Conservation (phyloP, 1,140 invertebrate species). For the Ephestia elutella region DNA sequence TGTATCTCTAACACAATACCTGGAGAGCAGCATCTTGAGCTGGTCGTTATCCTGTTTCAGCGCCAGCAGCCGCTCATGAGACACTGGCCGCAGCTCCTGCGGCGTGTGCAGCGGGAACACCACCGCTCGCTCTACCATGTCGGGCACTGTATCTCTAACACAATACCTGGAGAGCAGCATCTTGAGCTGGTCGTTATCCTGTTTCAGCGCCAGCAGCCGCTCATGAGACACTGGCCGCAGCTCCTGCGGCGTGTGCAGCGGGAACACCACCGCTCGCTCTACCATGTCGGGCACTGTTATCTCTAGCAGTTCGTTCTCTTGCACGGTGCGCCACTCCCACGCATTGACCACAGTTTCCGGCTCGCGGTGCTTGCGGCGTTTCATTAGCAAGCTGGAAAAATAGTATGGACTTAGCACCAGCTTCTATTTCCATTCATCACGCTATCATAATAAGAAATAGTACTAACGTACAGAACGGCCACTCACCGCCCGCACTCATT, state of each 20-base stretch:
- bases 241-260: conserved; percentile 74
- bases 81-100: conserved; percentile 56
- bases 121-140: conserved; percentile 60
- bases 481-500: no score
- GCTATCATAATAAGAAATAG: no score
- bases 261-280: conserved; percentile 72
- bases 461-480: no score
- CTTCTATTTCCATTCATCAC: no score
- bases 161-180: conserved; percentile 44
- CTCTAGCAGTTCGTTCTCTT: conserved; percentile 52
- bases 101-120: conserved; percentile 76
- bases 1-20: conserved; percentile 58
- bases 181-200: conserved; percentile 43
- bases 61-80: conserved; percentile 38
- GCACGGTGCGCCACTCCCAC: conserved; percentile 65
- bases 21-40: conserved; percentile 36
- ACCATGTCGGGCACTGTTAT: conserved; percentile 56
- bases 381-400: conserved; percentile 42
- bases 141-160: conserved; percentile 53
- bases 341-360: conserved; percentile 31
- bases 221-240: conserved; percentile 45
- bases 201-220: conserved; percentile 41
- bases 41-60: conserved; percentile 47
- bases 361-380: conserved; percentile 53
- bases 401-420: background rate